Evolutionary conservation across 1,140 invertebrate genomes (phyloP).

Genomic region (Cydia fagiglandana): DNA sequence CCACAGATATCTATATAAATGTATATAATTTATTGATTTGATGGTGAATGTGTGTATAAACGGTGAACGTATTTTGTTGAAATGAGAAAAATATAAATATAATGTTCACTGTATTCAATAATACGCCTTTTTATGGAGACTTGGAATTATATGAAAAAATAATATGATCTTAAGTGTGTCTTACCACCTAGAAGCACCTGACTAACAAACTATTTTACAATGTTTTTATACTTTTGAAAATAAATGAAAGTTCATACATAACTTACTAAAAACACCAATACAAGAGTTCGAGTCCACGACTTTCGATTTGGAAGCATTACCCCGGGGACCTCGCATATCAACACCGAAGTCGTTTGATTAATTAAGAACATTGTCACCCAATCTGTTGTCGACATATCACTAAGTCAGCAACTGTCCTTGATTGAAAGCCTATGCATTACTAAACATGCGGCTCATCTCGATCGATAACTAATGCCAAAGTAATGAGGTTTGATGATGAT

Average conservation of each 20-base stretch:
- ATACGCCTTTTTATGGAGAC: too few species aligned
- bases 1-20: slow-evolving; percentile 38
- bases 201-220: too few species aligned
- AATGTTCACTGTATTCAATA: too few species aligned
- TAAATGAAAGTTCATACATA: neutral
- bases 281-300: too few species aligned
- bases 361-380: slow-evolving; percentile 7
- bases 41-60: too few species aligned
- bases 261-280: neutral
- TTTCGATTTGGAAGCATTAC: neutral
- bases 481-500: neutral
- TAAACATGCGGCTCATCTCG: neutral
- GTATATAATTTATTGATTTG: neutral
- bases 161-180: too few species aligned
- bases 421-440: slow-evolving; percentile 24
- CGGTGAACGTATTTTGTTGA: too few species aligned
- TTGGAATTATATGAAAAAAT: too few species aligned
- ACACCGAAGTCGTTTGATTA: neutral
- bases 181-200: too few species aligned
- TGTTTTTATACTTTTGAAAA: too few species aligned
- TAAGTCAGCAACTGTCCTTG: slow-evolving; percentile 13
- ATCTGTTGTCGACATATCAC: slow-evolving; percentile 12
- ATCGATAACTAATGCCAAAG: neutral
- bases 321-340: neutral
- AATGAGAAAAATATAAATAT: too few species aligned